Evolutionary conservation across 2,888 invertebrate genomes (phyloP), one percentile per base, ranked within the genome.

Genomic region (Mylabris sibirica): DNA sequence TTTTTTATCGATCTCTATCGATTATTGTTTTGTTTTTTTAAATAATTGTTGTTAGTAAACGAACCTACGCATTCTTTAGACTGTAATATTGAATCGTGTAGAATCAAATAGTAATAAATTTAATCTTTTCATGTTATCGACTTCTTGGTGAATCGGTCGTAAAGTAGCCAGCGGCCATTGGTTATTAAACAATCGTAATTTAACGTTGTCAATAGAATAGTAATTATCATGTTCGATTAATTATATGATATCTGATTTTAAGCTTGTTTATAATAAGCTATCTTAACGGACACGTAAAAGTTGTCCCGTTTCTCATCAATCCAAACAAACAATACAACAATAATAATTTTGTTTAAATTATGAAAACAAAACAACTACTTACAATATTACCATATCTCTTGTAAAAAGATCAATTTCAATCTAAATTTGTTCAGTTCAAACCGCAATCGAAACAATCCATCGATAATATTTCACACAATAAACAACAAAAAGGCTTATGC

Each of bases 311-410:
- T 26, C 30, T 9, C 38, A 38, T 60, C 35, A 24, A 38, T 9
- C 4, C 60, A 20, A 4, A 60, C 60, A 20, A 4, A 60, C 22
- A 53, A 59, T 59, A 64, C 22, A 35, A 59, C 59, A 59, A 38
- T 22, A 59, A 65, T 30, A 38, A 38, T 20, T 24, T 14, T 22
- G 22, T 41, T 41, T 20, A 62, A 35, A 61, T 30, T 8, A 35
- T 3, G 22, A n/a, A 3, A 20, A 60, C 34, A 30, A 14, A 35
- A 20, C 14, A 12, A 20, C 64, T 81, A 84, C 84, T 84, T 82
- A 84, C 84, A 84, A 73, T 79, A 84, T 84, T 77, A 84, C 84
- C 84, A 84, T 84, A 83, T 84, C 84, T 84, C 80, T 80, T 73
- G 74, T 63, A 67, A 73, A 68, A 64, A 49, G 66, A 70, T 59